Conservation (phyloP, 2,888 invertebrate genomes). For the Temnothorax ravouxi region DNA sequence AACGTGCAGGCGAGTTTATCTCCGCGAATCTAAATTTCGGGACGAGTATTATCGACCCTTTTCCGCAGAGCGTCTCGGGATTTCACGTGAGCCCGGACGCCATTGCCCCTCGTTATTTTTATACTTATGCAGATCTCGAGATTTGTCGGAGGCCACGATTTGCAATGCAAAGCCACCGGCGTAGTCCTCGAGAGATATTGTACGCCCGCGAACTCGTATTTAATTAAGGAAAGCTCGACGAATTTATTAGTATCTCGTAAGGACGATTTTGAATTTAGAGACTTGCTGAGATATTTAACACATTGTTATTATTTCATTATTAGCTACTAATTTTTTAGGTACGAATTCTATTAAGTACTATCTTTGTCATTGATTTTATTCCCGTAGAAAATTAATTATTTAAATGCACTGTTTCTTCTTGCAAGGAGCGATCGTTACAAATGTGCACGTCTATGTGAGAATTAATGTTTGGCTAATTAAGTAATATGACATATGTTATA, state of each 20-base stretch:
- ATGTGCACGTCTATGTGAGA: background rate
- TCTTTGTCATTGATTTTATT: constrained; percentile 19
- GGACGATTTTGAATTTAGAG: constrained; percentile 30
- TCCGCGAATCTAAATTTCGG: constrained; percentile 63
- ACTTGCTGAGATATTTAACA: constrained; percentile 28
- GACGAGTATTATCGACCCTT: constrained; percentile 36
- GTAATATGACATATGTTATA: background rate
- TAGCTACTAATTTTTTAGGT: background rate
- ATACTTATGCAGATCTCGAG: constrained; percentile 52
- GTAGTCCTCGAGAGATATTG: constrained; percentile 33
- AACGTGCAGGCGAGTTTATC: constrained; percentile 60
- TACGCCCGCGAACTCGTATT: constrained; percentile 36
- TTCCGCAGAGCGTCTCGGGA: constrained; percentile 15
- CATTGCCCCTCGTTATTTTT: constrained; percentile 61
- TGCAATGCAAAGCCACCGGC: constrained; percentile 48
- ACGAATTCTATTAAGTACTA: background rate
- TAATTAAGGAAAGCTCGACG: constrained; percentile 47
- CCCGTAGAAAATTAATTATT: constrained; percentile 2
- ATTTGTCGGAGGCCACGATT: constrained; percentile 41
- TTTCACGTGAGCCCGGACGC: background rate
- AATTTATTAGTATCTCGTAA: constrained; percentile 20
- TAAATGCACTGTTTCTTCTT: background rate
- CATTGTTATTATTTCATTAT: background rate
- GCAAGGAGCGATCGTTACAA: background rate
- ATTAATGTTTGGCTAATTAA: background rate